These are phyloP conservation scores for Dinocampus coccinellae DNA, from an alignment of 2,888 invertebrate species.

Conservation along the genomic window DNA sequence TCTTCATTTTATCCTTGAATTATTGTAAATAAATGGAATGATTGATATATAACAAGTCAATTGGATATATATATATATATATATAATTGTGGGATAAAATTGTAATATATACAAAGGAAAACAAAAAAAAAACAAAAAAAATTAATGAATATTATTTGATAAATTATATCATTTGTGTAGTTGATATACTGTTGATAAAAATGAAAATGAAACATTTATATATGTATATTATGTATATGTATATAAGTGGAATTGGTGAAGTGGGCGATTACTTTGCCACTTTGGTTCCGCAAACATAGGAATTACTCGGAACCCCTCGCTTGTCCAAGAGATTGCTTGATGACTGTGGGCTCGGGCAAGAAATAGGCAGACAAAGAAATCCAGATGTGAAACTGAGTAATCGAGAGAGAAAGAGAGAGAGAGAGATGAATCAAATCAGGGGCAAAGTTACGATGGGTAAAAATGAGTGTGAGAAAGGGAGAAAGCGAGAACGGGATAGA, in stretches of 20 bases:
- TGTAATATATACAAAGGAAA: background rate
- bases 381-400: too few species aligned
- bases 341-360: constrained; percentile 22
- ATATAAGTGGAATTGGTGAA: constrained; percentile 29
- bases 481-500: constrained; percentile 30
- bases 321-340: constrained; percentile 33
- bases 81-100: background rate
- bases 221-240: background rate
- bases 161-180: background rate
- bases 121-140: background rate
- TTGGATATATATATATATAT: background rate
- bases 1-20: too few species aligned
- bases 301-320: constrained; percentile 37
- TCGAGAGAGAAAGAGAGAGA: constrained; percentile 34
- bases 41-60: background rate
- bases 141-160: background rate
- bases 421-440: too few species aligned
- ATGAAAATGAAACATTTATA: background rate
- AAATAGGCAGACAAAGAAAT: constrained; percentile 21
- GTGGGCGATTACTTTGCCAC: constrained; percentile 47
- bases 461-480: background rate
- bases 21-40: too few species aligned
- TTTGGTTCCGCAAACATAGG: constrained; percentile 45
- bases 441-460: background rate
- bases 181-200: background rate